These are phyloP conservation scores for Sebastes baramenuke DNA, from an alignment of 2,797 vertebrate species.

Conservation along the genomic window DNA sequence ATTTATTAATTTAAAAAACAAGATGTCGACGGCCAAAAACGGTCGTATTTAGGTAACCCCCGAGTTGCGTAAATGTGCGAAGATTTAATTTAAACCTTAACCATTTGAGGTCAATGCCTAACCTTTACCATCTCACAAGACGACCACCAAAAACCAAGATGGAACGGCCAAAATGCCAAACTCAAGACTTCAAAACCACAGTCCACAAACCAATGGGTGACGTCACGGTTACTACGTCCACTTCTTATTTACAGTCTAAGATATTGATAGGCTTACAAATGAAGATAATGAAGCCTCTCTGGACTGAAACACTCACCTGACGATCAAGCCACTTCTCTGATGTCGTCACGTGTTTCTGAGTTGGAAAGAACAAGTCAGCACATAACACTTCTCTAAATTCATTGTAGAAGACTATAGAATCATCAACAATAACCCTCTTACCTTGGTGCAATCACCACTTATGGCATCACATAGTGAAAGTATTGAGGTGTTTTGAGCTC, in stretches of 20 bases:
- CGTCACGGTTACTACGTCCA: neutral
- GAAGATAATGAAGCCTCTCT: neutral
- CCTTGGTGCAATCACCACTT: conserved; percentile 65
- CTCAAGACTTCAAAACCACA: no score
- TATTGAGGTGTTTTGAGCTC: conserved; percentile 79
- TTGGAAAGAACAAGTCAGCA: conserved; percentile 1
- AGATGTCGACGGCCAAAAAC: no score
- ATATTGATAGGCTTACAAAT: neutral
- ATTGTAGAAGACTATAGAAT: neutral
- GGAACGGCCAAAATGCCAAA: neutral
- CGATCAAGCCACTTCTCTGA: conserved; percentile 79
- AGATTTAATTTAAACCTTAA: no score
- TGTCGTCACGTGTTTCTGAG: conserved; percentile 77
- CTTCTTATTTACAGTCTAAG: neutral
- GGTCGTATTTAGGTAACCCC: no score
- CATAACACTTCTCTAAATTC: rapidly evolving
- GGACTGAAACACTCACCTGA: conserved; percentile 66
- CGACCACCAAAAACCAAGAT: no score
- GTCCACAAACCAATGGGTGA: no score
- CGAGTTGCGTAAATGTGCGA: no score
- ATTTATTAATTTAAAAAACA: no score
- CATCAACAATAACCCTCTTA: conserved; percentile 3
- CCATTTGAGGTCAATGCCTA: no score
- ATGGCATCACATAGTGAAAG: conserved; percentile 71
- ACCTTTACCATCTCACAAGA: no score